phyloP scores from a whole-genome alignment of 2,888 invertebrate species.

The Nematopogon swammerdamellus region DNA sequence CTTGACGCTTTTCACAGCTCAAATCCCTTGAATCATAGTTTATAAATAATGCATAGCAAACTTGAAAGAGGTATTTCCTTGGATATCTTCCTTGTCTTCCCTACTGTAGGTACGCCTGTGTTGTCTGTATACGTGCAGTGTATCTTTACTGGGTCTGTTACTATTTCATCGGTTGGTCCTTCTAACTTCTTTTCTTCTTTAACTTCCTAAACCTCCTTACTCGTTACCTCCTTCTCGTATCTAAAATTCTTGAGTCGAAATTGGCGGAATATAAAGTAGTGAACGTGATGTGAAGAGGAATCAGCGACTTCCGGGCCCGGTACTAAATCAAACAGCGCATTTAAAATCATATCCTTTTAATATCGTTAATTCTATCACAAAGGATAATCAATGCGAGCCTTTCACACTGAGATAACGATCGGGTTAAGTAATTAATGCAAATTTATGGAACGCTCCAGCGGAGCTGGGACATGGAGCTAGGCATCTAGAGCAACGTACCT shows the following conservation, averaged over 20 bases:
- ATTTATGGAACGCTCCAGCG: slow-evolving; percentile 19
- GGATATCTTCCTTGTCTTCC: too few species aligned
- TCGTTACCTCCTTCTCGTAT: too few species aligned
- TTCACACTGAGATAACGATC: slow-evolving; percentile 26
- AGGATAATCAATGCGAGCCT: slow-evolving; percentile 26
- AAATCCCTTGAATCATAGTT: background rate
- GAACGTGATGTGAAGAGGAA: too few species aligned
- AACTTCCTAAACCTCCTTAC: too few species aligned
- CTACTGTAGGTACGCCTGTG: too few species aligned
- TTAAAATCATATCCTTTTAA: background rate
- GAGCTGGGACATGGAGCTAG: background rate
- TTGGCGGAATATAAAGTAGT: too few species aligned
- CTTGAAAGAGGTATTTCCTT: background rate
- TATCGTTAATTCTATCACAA: background rate
- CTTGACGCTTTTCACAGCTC: background rate
- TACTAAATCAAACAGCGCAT: background rate
- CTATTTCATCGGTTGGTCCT: too few species aligned
- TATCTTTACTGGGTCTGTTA: too few species aligned
- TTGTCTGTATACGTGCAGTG: too few species aligned
- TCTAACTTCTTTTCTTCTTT: too few species aligned
- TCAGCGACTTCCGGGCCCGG: background rate
- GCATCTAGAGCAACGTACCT: too few species aligned
- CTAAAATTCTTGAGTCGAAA: too few species aligned
- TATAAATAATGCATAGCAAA: background rate
- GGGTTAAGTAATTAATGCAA: slow-evolving; percentile 33